Evolutionary conservation across 2,797 vertebrate genomes (phyloP).

Genomic region (Lepus oiostolus): DNA sequence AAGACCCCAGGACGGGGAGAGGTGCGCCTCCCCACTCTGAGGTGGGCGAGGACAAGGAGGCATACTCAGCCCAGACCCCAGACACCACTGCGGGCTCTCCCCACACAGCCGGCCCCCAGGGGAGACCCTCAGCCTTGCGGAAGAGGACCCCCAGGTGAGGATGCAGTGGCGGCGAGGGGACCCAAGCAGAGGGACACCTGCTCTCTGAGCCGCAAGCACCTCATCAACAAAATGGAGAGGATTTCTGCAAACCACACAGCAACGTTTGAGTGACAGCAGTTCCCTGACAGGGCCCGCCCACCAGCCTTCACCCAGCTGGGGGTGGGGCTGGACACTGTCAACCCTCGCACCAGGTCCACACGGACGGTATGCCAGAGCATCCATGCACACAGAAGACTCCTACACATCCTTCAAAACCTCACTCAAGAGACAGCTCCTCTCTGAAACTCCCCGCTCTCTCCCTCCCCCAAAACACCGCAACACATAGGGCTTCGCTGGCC

Average conservation of each 20-base stretch:
- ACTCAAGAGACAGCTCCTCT: not conserved
- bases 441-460: not conserved
- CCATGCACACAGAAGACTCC: not conserved
- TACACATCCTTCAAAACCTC: not conserved
- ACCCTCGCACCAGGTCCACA: not conserved
- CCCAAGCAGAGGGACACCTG: not conserved
- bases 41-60: too few species aligned
- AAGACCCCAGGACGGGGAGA: not conserved
- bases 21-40: too few species aligned
- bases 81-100: too few species aligned
- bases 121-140: not conserved
- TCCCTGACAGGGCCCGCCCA: not conserved
- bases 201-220: not conserved
- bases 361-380: not conserved
- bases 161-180: too few species aligned
- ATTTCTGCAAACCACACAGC: accelerated
- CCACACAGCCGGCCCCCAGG: too few species aligned
- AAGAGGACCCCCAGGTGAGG: not conserved
- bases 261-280: not conserved
- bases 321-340: not conserved
- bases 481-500: not conserved
- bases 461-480: not conserved
- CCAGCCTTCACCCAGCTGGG: not conserved
- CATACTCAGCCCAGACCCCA: too few species aligned
- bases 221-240: not conserved